Percentiles rank a stretch among this genome's conserved stretches.
Evolutionary conservation across 2,797 vertebrate species (phyloP).

Genomic region (Stomatorhinus walkeri): DNA sequence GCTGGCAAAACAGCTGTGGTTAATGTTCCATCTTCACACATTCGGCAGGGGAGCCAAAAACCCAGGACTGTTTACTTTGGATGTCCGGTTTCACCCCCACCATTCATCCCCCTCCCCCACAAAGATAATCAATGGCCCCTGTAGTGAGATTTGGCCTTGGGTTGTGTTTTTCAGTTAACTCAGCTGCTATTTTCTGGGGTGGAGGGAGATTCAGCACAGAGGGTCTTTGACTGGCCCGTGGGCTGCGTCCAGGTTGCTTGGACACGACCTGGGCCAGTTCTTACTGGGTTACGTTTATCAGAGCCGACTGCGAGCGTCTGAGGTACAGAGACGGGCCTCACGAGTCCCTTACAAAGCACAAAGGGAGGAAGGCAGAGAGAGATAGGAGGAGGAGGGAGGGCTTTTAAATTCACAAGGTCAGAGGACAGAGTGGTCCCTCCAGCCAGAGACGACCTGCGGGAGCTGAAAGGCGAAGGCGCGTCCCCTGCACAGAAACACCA

Average conservation of each 20-base stretch:
- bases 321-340: not conserved
- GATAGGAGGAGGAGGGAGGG: not conserved
- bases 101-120: not conserved
- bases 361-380: not conserved
- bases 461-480: not conserved
- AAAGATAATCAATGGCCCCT: slow-evolving; percentile 2
- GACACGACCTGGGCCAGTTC: not conserved
- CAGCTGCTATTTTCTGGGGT: not conserved
- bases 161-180: not conserved
- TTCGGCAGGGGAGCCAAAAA: not conserved
- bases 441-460: not conserved
- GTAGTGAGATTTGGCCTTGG: slow-evolving; percentile 12
- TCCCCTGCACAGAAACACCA: not conserved
- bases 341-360: not conserved
- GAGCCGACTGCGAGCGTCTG: not conserved
- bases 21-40: slow-evolving; percentile 2
- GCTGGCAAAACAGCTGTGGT: not conserved
- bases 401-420: not conserved
- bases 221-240: not conserved
- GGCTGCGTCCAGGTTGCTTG: not conserved
- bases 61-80: not conserved
- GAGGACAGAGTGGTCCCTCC: not conserved
- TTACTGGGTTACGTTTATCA: not conserved
- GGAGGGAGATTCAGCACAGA: not conserved
- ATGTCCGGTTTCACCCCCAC: not conserved